Base-by-base conservation (phyloP, 2,113 vertebrate species). In the Passer domesticus region DNA sequence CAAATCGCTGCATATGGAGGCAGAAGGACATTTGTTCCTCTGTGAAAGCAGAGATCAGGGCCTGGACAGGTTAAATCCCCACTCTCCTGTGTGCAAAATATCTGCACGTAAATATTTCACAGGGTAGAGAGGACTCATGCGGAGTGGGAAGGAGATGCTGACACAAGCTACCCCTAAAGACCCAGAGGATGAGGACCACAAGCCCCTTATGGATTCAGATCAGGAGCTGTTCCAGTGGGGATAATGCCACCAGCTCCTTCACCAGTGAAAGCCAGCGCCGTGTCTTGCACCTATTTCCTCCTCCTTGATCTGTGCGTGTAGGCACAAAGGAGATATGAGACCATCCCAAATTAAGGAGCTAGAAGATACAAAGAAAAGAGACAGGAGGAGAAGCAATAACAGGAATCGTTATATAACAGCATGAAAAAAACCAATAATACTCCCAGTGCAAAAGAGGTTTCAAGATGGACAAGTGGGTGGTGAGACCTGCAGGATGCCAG, bases 371-470 rank as follows among this genome's bases (percentile, higher is more conserved):
- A 96, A 96, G 73, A 73, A 92, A 92, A 82, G 58, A 78, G 62
- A 85, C 60, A 62, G 56, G 77, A 91, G 89, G 83, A 96, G 82
- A 94, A 96, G 84, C 58, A 95, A 23, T 85, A 94, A 84, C 87
- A 89, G 64, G 58, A 85, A 28, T 91, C 41, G 84, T 96, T 97
- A 94, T 60, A 72, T 91, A 95, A 96, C 96, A 86, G 73, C 49
- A 96, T 33, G 73, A 60, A 75, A 80, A 37, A 70, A 82, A 3
- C 2, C 59, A 88, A 33, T 72, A 69, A 72, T 53, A 89, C 53
- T 90, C 52, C 52, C 66, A 69, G 69, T 60, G 82, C 70, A 79
- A 79, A 87, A 89, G 58, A 89, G 77, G 55, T 69, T 94, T 91
- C 59, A 62, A 73, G 83, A 91, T 20, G 56, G 82, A 55, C 74